These are phyloP conservation scores for Knipowitschia caucasica DNA, from an alignment of 2,797 vertebrate genomes.

Conservation along the genomic window DNA sequence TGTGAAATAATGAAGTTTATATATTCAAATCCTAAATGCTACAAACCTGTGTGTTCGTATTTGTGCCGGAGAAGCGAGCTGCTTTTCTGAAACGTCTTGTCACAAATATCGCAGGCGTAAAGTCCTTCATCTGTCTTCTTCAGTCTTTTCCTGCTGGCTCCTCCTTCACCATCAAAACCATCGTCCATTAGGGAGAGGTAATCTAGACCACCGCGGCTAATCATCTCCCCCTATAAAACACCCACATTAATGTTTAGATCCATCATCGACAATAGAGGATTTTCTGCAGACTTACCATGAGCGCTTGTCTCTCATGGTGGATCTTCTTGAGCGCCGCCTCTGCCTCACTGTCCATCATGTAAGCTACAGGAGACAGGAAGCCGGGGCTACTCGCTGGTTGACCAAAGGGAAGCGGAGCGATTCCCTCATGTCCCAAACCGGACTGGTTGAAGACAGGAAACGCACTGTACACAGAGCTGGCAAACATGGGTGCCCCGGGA, in stretches of 20 bases:
- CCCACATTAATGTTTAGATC: neutral
- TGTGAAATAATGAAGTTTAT: too few relatives aligned
- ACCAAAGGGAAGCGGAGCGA: conserved; percentile 56
- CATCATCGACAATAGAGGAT: neutral
- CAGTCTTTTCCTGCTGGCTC: conserved; percentile 69
- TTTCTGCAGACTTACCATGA: conserved; percentile 60
- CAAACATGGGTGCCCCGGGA: conserved; percentile 46
- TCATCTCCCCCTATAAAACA: conserved; percentile 62
- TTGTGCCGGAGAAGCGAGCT: conserved; percentile 84
- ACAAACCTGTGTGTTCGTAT: conserved; percentile 81
- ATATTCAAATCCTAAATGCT: neutral
- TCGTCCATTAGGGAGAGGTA: conserved; percentile 74
- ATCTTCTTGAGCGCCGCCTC: conserved; percentile 70
- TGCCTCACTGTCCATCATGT: conserved; percentile 70
- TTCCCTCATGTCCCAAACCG: conserved; percentile 60
- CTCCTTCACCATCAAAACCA: conserved; percentile 67
- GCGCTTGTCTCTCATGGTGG: conserved; percentile 70
- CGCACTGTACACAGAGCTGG: conserved; percentile 59
- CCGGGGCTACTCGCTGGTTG: conserved; percentile 48
- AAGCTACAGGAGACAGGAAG: conserved; percentile 73
- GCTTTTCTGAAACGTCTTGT: conserved; percentile 86
- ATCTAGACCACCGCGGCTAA: conserved; percentile 63
- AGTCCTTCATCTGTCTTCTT: conserved; percentile 81
- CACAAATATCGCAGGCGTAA: conserved; percentile 82
- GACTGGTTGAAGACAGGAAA: conserved; percentile 65